Evolutionary conservation across 2,113 vertebrate genomes (phyloP).

Genomic region (Rallus limicola): DNA sequence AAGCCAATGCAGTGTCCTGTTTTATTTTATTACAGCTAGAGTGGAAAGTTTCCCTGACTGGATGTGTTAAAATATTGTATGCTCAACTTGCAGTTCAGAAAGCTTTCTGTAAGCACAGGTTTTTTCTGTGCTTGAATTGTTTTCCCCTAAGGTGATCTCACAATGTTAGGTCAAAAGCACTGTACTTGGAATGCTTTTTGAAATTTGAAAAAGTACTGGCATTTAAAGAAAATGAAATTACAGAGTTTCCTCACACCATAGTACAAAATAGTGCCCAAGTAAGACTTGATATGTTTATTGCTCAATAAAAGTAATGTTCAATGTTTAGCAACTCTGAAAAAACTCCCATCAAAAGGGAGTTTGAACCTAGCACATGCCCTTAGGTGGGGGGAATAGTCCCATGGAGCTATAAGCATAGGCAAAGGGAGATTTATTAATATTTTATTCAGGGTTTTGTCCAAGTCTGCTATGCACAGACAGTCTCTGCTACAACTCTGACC

Average conservation of each 20-base stretch:
- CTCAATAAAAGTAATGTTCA: not conserved
- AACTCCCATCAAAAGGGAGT: not conserved
- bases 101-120: not conserved
- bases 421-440: not conserved
- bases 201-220: constrained; percentile 10
- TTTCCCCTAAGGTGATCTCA: not conserved
- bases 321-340: not conserved
- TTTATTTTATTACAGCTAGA: not conserved
- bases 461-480: not conserved
- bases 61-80: not conserved
- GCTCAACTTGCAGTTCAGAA: not conserved
- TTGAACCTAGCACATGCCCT: not conserved
- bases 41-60: constrained; percentile 4
- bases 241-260: not conserved
- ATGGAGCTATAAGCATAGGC: not conserved
- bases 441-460: not conserved
- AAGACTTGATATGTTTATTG: not conserved
- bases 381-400: not conserved
- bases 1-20: not conserved
- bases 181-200: not conserved
- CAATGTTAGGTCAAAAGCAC: not conserved
- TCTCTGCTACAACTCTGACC: not conserved
- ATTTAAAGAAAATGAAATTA: not conserved
- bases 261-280: not conserved
- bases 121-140: constrained; percentile 3